Percentiles rank a stretch among this genome's conserved stretches.
Evolutionary conservation across 2,888 invertebrate genomes (phyloP).

Genomic region (Caenorhabditis sp.): DNA sequence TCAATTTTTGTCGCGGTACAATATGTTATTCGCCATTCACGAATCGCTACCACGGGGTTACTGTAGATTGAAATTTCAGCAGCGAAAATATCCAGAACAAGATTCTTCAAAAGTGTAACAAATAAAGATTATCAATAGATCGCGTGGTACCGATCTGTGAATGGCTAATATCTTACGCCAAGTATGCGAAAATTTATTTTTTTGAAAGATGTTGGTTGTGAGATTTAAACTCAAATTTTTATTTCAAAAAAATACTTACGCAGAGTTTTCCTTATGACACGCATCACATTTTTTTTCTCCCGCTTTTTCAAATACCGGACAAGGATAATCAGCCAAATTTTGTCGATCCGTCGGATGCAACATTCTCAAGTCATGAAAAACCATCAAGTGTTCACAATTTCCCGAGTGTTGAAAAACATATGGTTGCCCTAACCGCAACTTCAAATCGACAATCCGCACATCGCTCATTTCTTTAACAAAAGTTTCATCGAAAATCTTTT

Average conservation of each 20-base stretch:
- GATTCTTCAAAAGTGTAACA: too few relatives aligned
- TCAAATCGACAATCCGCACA: constrained; percentile 46
- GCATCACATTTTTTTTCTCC: constrained; percentile 48
- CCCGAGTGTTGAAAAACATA: constrained; percentile 58
- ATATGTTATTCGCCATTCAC: too few relatives aligned
- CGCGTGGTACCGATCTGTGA: too few relatives aligned
- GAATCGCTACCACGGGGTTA: too few relatives aligned
- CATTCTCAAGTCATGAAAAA: constrained; percentile 65
- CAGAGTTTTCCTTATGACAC: constrained; percentile 60
- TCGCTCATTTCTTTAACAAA: constrained; percentile 26
- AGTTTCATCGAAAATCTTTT: constrained; percentile 41
- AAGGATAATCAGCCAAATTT: constrained; percentile 49
- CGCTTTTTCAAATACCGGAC: constrained; percentile 53
- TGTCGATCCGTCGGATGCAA: constrained; percentile 59
- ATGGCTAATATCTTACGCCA: too few relatives aligned
- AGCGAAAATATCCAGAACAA: too few relatives aligned
- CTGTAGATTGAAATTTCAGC: too few relatives aligned
- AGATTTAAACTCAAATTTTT: too few relatives aligned
- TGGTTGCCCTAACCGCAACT: constrained; percentile 54
- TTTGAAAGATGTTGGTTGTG: background rate
- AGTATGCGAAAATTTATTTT: background rate
- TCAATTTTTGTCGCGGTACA: too few relatives aligned
- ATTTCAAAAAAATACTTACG: background rate
- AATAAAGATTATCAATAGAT: too few relatives aligned
- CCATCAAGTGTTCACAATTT: constrained; percentile 58